Evolutionary conservation across 1,140 invertebrate genomes (phyloP).

Genomic region (Oreohelix idahoensis): DNA sequence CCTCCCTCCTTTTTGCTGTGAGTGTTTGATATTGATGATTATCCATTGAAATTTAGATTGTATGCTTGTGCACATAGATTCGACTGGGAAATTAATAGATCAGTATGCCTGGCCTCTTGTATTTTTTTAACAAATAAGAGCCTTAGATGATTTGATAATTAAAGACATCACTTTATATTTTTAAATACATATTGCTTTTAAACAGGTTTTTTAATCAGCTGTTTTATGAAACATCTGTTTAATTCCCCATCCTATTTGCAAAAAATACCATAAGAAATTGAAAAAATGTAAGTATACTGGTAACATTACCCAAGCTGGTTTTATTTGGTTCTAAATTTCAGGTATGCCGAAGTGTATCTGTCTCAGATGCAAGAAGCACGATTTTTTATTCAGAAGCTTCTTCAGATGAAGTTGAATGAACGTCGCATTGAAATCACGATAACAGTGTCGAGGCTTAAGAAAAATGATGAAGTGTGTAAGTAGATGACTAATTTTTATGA

Average conservation of each 20-base stretch:
- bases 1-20: too few species aligned
- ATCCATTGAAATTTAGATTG: too few species aligned
- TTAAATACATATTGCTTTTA: too few species aligned
- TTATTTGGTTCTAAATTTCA: background rate
- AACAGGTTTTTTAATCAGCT: too few species aligned
- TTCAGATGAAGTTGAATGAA: constrained; percentile 10
- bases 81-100: too few species aligned
- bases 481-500: background rate
- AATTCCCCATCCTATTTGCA: too few species aligned
- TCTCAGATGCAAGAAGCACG: background rate
- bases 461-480: background rate
- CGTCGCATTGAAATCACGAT: background rate
- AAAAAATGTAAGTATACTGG: background rate
- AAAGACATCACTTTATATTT: too few species aligned
- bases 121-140: too few species aligned
- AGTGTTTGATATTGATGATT: too few species aligned
- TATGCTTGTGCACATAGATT: too few species aligned
- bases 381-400: background rate
- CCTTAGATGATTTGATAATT: too few species aligned
- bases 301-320: background rate
- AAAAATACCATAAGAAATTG: background rate
- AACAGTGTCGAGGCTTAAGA: background rate
- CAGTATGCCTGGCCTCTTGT: too few species aligned
- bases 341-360: constrained; percentile 27
- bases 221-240: background rate